phyloP scores from a whole-genome alignment of 2,797 vertebrate genomes.

The Corythornis leucogaster region DNA sequence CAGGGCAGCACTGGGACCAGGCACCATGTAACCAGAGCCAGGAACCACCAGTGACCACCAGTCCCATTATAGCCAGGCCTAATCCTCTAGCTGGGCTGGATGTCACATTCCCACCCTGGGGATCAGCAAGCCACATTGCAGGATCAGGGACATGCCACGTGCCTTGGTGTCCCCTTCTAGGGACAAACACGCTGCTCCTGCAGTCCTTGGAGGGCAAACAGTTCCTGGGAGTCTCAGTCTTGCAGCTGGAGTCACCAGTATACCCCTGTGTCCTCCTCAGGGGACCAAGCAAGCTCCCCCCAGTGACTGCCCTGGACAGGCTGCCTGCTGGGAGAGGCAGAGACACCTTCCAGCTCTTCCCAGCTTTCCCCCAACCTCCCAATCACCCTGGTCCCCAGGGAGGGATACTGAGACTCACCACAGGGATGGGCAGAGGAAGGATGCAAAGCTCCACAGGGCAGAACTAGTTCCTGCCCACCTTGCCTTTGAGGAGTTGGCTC shows the following conservation, averaged over 20 bases:
- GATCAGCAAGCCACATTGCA: rapidly evolving
- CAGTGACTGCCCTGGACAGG: rapidly evolving
- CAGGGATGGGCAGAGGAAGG: too few relatives aligned
- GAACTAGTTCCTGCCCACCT: not conserved
- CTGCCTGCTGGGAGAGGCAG: not conserved
- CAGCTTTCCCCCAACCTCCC: not conserved
- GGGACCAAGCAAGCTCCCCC: not conserved
- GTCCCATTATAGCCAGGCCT: not conserved
- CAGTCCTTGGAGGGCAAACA: rapidly evolving
- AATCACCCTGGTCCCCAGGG: not conserved
- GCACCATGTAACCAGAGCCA: not conserved
- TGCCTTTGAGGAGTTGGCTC: not conserved
- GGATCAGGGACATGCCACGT: rapidly evolving
- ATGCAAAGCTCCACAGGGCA: not conserved
- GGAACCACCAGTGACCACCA: not conserved
- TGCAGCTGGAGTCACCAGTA: not conserved
- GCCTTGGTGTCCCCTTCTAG: not conserved
- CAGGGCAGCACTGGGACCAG: rapidly evolving
- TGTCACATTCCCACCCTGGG: not conserved
- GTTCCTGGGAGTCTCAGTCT: not conserved
- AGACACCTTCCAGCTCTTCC: rapidly evolving
- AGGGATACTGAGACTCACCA: not conserved
- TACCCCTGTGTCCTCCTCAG: not conserved
- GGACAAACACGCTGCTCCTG: not conserved
- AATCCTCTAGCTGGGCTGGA: not conserved